Conservation (phyloP, 2,797 vertebrate species). For the Acrossocheilus fasciatus region DNA sequence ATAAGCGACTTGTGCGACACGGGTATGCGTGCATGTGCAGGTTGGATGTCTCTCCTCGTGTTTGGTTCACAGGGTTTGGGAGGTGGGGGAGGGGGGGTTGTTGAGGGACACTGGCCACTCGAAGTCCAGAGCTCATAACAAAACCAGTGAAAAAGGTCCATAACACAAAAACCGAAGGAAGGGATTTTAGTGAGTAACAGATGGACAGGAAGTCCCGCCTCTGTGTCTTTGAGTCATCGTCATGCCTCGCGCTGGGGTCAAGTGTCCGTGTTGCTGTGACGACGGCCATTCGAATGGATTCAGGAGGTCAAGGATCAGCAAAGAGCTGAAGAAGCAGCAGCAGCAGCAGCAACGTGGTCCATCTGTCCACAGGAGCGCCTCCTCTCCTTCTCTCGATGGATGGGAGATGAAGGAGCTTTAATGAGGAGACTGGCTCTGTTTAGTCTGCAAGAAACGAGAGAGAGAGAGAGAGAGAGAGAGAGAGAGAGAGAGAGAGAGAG, state of each 20-base stretch:
- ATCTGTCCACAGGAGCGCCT: conserved; percentile 74
- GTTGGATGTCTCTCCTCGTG: conserved; percentile 49
- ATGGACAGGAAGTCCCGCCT: conserved; percentile 54
- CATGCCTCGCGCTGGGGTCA: conserved; percentile 71
- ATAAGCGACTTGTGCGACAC: conserved; percentile 76
- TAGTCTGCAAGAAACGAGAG: conserved; percentile 72
- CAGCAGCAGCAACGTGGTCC: conserved; percentile 70
- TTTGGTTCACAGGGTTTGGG: conserved; percentile 77
- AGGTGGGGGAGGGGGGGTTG: conserved; percentile 41
- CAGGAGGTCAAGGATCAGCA: conserved; percentile 59
- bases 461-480: background rate
- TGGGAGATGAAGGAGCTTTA: conserved; percentile 7
- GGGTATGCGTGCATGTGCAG: conserved; percentile 52
- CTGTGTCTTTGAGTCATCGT: conserved; percentile 60
- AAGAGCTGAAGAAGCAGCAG: conserved; percentile 63
- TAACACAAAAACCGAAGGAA: conserved; percentile 53
- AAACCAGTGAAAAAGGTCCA: conserved; percentile 67
- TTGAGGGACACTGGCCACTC: conserved; percentile 68
- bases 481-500: conserved; percentile 6
- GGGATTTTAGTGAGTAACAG: conserved; percentile 42
- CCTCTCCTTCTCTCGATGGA: conserved; percentile 60
- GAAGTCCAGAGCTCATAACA: conserved; percentile 63
- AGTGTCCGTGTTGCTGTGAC: conserved; percentile 76
- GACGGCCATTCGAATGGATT: conserved; percentile 67
- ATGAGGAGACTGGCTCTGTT: conserved; percentile 61